These are phyloP conservation scores for Tamias sibiricus DNA, from an alignment of 2,113 vertebrate species.

Conservation along the genomic window DNA sequence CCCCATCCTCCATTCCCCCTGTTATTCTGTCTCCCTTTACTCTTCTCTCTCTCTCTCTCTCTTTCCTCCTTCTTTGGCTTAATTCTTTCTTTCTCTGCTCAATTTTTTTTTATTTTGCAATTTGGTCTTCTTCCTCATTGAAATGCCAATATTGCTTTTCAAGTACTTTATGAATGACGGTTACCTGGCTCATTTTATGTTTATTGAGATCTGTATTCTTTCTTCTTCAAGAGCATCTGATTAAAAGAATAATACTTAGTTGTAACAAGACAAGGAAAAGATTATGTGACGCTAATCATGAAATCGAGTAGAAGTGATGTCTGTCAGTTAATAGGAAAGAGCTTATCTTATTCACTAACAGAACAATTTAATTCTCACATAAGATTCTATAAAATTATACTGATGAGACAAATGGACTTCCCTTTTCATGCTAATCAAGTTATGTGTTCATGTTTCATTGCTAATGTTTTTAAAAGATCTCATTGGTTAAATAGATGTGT, in stretches of 20 bases:
- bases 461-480: constrained; percentile 65
- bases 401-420: constrained; percentile 68
- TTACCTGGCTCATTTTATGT: constrained; percentile 57
- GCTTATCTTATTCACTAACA: constrained; percentile 81
- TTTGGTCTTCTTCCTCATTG: not conserved
- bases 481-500: constrained; percentile 70
- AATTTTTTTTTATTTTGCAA: not conserved
- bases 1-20: too few relatives aligned
- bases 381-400: constrained; percentile 71
- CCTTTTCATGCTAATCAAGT: constrained; percentile 80
- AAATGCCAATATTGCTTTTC: constrained; percentile 63
- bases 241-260: constrained; percentile 59
- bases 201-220: constrained; percentile 43
- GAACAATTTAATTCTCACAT: constrained; percentile 83
- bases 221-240: constrained; percentile 38
- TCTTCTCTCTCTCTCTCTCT: not conserved
- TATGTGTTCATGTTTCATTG: constrained; percentile 81
- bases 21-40: accelerated
- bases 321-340: constrained; percentile 78
- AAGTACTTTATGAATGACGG: constrained; percentile 1
- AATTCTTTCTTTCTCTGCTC: not conserved
- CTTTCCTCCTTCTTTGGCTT: not conserved
- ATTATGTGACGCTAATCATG: constrained; percentile 15
- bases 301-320: constrained; percentile 73
- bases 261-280: constrained; percentile 57